Evolutionary conservation across 2,888 invertebrate genomes (phyloP).

Genomic region (Chrysodeixis includens): DNA sequence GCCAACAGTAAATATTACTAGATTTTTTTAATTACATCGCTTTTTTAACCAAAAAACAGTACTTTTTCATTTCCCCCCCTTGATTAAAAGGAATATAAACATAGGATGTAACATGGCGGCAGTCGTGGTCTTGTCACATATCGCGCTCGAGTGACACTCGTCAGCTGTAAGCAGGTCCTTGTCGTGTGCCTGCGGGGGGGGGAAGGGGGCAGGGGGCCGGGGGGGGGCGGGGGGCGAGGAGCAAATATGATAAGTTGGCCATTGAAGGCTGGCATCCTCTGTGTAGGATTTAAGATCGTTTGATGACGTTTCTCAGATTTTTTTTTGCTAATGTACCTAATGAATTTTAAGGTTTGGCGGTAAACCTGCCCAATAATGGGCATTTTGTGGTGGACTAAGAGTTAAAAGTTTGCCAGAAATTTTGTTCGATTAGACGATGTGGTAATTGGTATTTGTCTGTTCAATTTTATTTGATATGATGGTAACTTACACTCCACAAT

Average conservation of each 20-base stretch:
- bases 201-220: neutral
- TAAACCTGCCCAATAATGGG: no score
- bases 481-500: no score
- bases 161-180: constrained; percentile 28
- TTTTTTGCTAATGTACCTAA: neutral
- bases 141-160: constrained; percentile 40
- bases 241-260: constrained; percentile 26
- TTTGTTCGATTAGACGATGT: no score
- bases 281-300: neutral
- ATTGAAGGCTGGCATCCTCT: constrained; percentile 15
- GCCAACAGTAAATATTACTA: no score
- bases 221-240: neutral
- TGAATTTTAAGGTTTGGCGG: no score
- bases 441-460: no score
- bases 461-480: no score
- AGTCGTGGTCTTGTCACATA: constrained; percentile 45
- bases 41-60: no score
- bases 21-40: no score
- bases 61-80: no score
- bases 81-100: constrained; percentile 22
- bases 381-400: no score
- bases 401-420: no score
- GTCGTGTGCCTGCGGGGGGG: constrained; percentile 20
- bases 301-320: neutral
- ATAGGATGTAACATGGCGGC: neutral